These are phyloP conservation scores for Gallinago stenura DNA, from an alignment of 2,797 vertebrate genomes.

Conservation along the genomic window DNA sequence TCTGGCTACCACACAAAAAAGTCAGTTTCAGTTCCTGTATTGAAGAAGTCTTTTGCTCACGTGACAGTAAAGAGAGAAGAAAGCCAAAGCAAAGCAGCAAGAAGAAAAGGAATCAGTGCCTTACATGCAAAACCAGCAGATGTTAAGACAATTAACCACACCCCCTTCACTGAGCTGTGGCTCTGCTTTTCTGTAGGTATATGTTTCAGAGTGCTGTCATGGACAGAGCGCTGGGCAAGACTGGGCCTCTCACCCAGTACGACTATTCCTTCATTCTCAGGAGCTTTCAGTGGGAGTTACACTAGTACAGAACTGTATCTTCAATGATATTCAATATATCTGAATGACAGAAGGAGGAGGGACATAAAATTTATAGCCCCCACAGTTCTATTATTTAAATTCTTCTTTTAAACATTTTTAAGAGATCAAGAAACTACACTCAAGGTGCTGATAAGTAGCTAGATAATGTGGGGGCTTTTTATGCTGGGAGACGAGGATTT, in stretches of 20 bases:
- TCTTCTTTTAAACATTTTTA: neutral
- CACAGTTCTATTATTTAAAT: neutral
- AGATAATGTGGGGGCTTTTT: neutral
- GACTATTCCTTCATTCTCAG: neutral
- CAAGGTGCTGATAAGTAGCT: neutral
- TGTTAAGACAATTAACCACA: accelerated
- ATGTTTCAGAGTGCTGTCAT: accelerated
- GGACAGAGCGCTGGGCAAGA: neutral
- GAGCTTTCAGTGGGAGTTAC: neutral
- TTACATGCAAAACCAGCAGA: neutral
- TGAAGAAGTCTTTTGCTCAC: neutral
- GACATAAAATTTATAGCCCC: neutral
- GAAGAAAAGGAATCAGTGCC: neutral
- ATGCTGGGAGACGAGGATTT: neutral
- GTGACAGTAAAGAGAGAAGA: neutral
- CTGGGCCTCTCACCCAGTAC: accelerated
- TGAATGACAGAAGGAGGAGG: neutral
- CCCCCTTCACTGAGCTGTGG: neutral
- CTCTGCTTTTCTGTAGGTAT: accelerated
- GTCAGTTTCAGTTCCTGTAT: neutral
- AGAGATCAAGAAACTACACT: neutral
- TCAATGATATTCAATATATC: neutral
- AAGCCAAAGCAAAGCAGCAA: neutral
- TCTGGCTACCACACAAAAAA: neutral
- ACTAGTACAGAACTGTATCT: neutral